phyloP scores from a whole-genome alignment of 2,797 vertebrate species.

The Onychomys leucogaster region DNA sequence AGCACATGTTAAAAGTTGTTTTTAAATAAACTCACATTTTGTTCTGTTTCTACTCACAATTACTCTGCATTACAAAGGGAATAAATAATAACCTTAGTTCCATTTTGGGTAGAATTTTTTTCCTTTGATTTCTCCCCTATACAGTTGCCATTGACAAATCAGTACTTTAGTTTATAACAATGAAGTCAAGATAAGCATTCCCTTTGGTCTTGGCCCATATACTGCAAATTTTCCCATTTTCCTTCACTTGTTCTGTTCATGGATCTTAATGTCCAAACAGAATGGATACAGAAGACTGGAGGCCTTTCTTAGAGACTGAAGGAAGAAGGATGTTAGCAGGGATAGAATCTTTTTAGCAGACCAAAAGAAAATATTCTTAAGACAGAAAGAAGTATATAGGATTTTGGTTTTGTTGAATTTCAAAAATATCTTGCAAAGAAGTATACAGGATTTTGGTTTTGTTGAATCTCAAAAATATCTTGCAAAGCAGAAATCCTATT shows the following conservation, averaged over 20 bases:
- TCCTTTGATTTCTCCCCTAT: neutral
- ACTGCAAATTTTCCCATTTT: neutral
- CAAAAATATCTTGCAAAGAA: neutral
- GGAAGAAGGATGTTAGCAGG: neutral
- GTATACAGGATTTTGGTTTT: neutral
- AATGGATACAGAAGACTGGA: neutral
- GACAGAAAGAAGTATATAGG: neutral
- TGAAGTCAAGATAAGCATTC: neutral
- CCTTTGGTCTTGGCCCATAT: neutral
- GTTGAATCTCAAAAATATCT: neutral
- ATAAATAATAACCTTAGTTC: neutral
- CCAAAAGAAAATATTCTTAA: neutral
- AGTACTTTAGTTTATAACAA: neutral
- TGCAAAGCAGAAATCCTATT: neutral
- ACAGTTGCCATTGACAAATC: neutral
- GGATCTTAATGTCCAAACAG: neutral
- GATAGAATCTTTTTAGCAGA: neutral
- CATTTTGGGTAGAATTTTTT: neutral
- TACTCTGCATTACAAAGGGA: neutral
- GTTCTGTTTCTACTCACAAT: neutral
- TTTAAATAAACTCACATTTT: neutral
- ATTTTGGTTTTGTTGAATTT: neutral
- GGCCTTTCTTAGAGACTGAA: neutral
- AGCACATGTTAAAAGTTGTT: neutral
- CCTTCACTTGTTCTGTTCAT: neutral